Evolutionary conservation across 2,888 invertebrate species (phyloP).

Genomic region (Drosophila fulvimacula): DNA sequence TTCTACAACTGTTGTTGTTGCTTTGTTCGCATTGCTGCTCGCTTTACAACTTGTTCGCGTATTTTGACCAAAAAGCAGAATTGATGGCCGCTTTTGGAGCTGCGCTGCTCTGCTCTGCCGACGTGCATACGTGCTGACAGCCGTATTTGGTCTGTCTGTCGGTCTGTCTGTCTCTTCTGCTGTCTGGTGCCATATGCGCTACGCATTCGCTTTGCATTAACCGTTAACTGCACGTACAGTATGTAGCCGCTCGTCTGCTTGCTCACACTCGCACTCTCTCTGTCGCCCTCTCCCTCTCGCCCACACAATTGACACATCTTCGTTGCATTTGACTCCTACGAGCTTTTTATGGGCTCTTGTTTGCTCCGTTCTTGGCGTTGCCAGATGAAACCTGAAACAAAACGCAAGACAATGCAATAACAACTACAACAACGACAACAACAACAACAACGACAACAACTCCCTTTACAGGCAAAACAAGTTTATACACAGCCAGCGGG

Average conservation of each 20-base stretch:
- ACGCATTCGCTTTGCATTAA: conserved; percentile 75
- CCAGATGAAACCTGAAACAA: conserved; percentile 79
- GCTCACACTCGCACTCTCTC: not conserved
- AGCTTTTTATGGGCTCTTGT: conserved; percentile 70
- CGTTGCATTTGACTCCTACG: conserved; percentile 73
- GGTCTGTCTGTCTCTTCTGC: conserved; percentile 33
- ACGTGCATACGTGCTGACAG: conserved; percentile 60
- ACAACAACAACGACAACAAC: conserved; percentile 47
- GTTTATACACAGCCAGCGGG: conserved; percentile 69
- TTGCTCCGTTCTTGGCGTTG: conserved; percentile 77
- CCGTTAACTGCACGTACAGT: conserved; percentile 75
- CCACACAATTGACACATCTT: conserved; percentile 79
- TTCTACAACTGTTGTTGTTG: conserved; percentile 14
- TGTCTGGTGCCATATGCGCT: conserved; percentile 72
- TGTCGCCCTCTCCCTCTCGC: conserved; percentile 33
- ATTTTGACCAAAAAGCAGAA: conserved; percentile 75
- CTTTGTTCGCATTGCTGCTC: conserved; percentile 76
- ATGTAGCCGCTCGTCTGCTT: conserved; percentile 23
- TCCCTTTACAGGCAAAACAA: conserved; percentile 81
- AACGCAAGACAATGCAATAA: conserved; percentile 76
- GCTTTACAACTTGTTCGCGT: conserved; percentile 77
- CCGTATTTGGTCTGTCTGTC: conserved; percentile 67
- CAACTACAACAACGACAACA: conserved; percentile 38
- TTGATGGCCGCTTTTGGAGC: conserved; percentile 69
- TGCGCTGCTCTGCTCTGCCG: conserved; percentile 21